phyloP scores from a whole-genome alignment of 2,888 invertebrate species.

The Ophioninae sp. region DNA sequence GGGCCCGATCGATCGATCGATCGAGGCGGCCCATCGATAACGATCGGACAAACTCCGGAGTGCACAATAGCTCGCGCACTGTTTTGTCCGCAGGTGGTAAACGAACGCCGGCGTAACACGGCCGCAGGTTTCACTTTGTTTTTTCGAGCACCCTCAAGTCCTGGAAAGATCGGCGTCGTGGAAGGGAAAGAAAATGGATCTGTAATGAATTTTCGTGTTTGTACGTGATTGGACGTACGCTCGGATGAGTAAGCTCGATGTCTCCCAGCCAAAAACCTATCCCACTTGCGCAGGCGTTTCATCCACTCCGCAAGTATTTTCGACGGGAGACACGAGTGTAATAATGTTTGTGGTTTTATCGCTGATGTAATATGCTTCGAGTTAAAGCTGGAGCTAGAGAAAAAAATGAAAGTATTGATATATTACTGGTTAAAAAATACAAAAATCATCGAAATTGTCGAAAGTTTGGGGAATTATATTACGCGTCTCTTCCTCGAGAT shows the following conservation, averaged over 20 bases:
- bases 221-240: neutral
- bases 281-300: neutral
- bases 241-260: neutral
- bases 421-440: too few species aligned
- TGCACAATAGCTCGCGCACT: neutral
- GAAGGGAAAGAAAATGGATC: neutral
- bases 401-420: too few species aligned
- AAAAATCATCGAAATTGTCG: neutral
- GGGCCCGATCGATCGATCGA: neutral
- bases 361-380: neutral
- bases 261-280: neutral
- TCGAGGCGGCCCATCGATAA: neutral
- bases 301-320: neutral
- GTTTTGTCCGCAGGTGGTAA: neutral
- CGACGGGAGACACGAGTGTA: neutral
- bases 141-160: neutral
- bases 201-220: neutral
- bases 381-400: neutral
- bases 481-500: too few species aligned
- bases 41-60: constrained; percentile 5
- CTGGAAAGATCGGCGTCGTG: neutral
- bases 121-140: neutral
- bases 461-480: neutral
- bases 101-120: neutral
- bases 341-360: neutral